Percentiles rank a stretch among this genome's conserved stretches.
These are phyloP conservation scores for Rhyacophila evoluta DNA, from an alignment of 2,888 invertebrate species.

Conservation along the genomic window DNA sequence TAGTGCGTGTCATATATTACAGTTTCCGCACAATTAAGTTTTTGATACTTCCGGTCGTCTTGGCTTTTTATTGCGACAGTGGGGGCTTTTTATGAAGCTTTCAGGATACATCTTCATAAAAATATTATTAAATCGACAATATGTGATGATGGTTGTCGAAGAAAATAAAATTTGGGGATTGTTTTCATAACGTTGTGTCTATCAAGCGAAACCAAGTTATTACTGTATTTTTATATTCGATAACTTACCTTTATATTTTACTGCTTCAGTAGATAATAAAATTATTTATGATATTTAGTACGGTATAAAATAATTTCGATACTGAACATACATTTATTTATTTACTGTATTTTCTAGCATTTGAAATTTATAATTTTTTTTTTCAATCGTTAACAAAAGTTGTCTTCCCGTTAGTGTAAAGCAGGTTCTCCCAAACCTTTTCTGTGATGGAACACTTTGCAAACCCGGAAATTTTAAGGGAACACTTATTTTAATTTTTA, in stretches of 20 bases:
- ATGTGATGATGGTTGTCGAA: background rate
- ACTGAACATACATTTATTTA: too few species aligned
- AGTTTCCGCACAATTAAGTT: conserved; percentile 53
- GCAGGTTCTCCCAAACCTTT: too few species aligned
- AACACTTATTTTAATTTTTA: too few species aligned
- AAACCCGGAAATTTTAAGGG: too few species aligned
- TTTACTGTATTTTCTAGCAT: too few species aligned
- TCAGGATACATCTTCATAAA: conserved; percentile 47
- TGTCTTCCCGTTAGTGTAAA: too few species aligned
- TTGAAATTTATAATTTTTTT: too few species aligned
- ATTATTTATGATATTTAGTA: too few species aligned
- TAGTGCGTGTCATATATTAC: conserved; percentile 30
- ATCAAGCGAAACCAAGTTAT: background rate
- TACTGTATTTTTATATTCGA: background rate
- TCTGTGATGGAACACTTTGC: too few species aligned
- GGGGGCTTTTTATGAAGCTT: conserved; percentile 33
- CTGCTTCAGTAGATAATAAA: background rate
- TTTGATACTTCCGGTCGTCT: conserved; percentile 44
- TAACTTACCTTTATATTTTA: background rate
- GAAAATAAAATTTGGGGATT: background rate
- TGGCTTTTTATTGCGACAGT: background rate
- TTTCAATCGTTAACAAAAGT: too few species aligned
- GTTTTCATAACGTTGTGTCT: background rate
- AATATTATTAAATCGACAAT: conserved; percentile 14
- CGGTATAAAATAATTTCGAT: too few species aligned